Conservation (phyloP, 2,797 vertebrate genomes). For the Sebastes itinus region DNA sequence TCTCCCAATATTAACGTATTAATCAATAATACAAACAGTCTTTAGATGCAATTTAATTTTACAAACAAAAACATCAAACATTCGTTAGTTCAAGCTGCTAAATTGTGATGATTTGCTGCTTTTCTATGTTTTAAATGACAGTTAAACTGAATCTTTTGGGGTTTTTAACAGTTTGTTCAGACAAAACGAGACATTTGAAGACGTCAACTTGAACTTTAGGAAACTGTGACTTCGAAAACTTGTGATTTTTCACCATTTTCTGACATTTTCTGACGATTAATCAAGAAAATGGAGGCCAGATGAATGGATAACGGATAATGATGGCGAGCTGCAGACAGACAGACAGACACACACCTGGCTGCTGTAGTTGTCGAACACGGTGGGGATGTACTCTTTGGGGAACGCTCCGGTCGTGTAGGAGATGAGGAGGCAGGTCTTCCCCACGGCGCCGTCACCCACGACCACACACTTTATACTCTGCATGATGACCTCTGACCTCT, state of each 20-base stretch:
- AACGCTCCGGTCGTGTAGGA: constrained; percentile 93
- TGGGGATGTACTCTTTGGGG: constrained; percentile 92
- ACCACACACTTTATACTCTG: constrained; percentile 94
- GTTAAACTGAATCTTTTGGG: no score
- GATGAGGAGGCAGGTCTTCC: constrained; percentile 93
- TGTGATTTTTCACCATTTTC: neutral
- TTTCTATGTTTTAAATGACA: no score
- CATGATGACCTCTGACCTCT: constrained; percentile 77
- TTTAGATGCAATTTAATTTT: no score
- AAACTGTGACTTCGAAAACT: no score
- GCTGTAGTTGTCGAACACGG: constrained; percentile 94
- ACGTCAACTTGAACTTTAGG: no score
- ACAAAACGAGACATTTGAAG: neutral
- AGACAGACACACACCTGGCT: constrained; percentile 68
- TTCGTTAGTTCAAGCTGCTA: no score
- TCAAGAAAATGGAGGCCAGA: neutral
- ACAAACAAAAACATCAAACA: no score
- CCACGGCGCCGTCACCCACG: constrained; percentile 91
- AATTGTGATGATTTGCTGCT: no score
- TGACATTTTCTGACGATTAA: neutral
- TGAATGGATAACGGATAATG: neutral
- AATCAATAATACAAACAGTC: neutral
- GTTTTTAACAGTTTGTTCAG: no score
- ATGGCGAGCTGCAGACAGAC: neutral
- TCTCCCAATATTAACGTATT: neutral